Percentiles rank a stretch among this genome's conserved stretches.
phyloP scores from a whole-genome alignment of 1,140 invertebrate species.

The Drosophila nikananu region DNA sequence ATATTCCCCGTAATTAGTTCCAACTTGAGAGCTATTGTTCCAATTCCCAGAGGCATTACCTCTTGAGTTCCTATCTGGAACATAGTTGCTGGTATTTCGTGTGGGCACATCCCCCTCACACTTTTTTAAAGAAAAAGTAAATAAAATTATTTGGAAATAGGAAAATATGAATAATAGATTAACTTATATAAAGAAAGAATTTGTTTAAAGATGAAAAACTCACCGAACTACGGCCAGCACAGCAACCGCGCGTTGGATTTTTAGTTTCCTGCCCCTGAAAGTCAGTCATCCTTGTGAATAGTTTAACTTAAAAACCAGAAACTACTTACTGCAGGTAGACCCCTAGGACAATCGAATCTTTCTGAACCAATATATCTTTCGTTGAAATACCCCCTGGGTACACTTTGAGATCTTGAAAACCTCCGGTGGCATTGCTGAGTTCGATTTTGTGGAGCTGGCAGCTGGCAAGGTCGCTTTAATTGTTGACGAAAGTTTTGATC shows the following conservation, averaged over 20 bases:
- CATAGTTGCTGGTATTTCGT: not conserved
- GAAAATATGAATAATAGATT: not conserved
- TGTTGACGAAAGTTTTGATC: not conserved
- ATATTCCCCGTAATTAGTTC: conserved; percentile 23
- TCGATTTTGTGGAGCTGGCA: not conserved
- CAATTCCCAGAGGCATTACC: not conserved
- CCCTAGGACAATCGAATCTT: not conserved
- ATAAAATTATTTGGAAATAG: not conserved
- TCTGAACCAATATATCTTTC: not conserved
- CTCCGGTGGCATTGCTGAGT: not conserved
- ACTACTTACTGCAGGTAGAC: not conserved
- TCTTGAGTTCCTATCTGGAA: not conserved
- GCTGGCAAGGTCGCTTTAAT: not conserved
- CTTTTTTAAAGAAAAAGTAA: not conserved
- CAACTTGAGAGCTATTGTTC: conserved; percentile 9
- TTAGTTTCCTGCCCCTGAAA: not conserved
- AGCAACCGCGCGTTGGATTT: not conserved
- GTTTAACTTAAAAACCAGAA: not conserved
- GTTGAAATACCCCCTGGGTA: not conserved
- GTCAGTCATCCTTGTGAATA: not conserved
- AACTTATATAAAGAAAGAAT: not conserved
- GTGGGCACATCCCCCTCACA: not conserved
- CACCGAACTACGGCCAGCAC: not conserved
- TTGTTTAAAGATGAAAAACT: not conserved
- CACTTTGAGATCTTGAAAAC: conserved; percentile 11